Conservation (phyloP, 2,797 vertebrate genomes). For the Okamejei kenojei region DNA sequence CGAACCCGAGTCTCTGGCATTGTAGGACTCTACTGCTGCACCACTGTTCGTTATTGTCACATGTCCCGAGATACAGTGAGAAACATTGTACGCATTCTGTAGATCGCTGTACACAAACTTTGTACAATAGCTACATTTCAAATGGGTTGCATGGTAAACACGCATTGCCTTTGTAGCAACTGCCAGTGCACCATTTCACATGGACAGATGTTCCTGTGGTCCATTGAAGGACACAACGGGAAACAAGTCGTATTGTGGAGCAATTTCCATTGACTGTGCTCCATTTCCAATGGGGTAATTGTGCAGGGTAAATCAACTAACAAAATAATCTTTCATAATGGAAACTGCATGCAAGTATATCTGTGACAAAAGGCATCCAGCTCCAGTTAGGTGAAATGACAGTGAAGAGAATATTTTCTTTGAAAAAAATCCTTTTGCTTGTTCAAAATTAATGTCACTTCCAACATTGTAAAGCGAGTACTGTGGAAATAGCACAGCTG, state of each 20-base stretch:
- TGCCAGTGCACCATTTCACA: background rate
- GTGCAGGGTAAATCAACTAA: background rate
- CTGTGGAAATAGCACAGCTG: background rate
- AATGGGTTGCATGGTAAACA: background rate
- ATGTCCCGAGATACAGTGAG: too few relatives aligned
- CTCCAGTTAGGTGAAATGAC: background rate
- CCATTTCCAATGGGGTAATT: background rate
- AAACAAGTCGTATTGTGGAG: background rate
- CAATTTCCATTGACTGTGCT: background rate
- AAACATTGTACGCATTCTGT: too few relatives aligned
- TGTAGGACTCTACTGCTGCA: too few relatives aligned
- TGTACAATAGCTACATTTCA: too few relatives aligned
- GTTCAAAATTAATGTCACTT: background rate
- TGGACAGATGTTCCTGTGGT: background rate
- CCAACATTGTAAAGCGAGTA: background rate
- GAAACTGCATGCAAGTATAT: background rate
- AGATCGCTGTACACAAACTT: too few relatives aligned
- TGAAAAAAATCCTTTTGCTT: background rate
- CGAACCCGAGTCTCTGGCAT: too few relatives aligned
- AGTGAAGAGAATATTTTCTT: background rate
- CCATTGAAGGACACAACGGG: background rate
- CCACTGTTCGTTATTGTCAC: too few relatives aligned
- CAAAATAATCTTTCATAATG: background rate
- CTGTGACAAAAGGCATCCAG: background rate
- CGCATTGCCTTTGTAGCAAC: background rate